These are phyloP conservation scores for Tricholauxania praeusta DNA, from an alignment of 2,888 invertebrate genomes.

Conservation along the genomic window DNA sequence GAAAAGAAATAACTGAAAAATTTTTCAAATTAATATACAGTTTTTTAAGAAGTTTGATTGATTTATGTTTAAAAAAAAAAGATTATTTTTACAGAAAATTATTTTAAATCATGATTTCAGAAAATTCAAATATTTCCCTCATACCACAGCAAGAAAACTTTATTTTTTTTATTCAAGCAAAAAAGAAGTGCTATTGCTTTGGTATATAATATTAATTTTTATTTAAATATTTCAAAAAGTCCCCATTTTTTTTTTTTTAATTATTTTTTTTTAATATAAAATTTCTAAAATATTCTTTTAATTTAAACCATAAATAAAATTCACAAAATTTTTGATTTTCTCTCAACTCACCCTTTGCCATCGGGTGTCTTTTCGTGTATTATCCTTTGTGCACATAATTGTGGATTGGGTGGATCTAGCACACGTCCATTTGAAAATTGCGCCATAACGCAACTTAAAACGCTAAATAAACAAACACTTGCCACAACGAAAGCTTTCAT, in stretches of 20 bases:
- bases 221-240: too few relatives aligned
- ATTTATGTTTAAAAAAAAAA: too few relatives aligned
- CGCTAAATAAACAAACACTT: constrained; percentile 66
- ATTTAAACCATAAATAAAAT: too few relatives aligned
- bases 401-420: constrained; percentile 82
- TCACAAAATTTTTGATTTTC: neutral
- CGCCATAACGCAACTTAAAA: constrained; percentile 68
- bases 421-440: constrained; percentile 84
- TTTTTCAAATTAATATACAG: neutral
- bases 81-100: too few relatives aligned
- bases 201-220: too few relatives aligned
- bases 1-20: constrained; percentile 89
- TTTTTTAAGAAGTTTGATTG: too few relatives aligned
- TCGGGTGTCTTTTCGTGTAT: constrained; percentile 80
- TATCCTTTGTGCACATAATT: constrained; percentile 79
- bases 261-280: neutral
- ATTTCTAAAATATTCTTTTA: too few relatives aligned
- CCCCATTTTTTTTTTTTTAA: neutral
- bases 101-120: too few relatives aligned
- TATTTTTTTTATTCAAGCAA: too few relatives aligned
- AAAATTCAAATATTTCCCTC: too few relatives aligned
- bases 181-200: too few relatives aligned
- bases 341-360: constrained; percentile 73
- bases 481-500: constrained; percentile 68
- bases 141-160: too few relatives aligned